A percentile compares a stretch with the other conserved stretches of the same genome.
Conservation (phyloP, 2,113 vertebrate species). For the Aphelocoma coerulescens region DNA sequence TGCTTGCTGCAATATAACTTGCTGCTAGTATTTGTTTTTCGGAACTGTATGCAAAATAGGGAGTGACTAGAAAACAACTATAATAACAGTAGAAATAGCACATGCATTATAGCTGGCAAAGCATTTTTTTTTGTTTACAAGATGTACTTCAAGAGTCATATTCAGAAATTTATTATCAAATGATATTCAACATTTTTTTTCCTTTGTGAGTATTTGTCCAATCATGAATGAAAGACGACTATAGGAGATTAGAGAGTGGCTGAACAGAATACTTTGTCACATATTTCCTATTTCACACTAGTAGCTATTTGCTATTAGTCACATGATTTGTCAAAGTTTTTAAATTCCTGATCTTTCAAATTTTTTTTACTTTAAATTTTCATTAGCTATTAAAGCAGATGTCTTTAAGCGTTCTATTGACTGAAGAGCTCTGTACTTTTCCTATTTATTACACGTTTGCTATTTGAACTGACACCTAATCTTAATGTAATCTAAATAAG, state of each 20-base stretch:
- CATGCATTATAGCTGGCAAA: background rate
- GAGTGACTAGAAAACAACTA: background rate
- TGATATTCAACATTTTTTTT: background rate
- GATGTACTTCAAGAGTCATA: background rate
- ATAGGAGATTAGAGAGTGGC: background rate
- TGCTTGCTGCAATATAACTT: background rate
- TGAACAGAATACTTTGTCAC: background rate
- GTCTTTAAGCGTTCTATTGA: background rate
- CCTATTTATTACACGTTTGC: background rate
- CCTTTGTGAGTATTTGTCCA: background rate
- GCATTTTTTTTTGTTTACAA: background rate
- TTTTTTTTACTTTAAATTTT: background rate
- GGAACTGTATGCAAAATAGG: background rate
- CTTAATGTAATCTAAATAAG: background rate
- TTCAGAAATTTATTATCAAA: conserved; percentile 8
- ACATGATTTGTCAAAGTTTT: background rate
- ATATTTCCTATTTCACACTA: background rate
- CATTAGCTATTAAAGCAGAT: background rate
- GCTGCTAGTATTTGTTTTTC: background rate
- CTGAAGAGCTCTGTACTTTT: background rate
- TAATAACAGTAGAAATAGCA: background rate
- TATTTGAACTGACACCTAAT: background rate
- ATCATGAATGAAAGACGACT: background rate
- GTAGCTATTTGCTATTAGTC: background rate
- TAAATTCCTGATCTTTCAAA: background rate